These are phyloP conservation scores for Ceryle rudis DNA, from an alignment of 2,797 vertebrate species.

Conservation along the genomic window DNA sequence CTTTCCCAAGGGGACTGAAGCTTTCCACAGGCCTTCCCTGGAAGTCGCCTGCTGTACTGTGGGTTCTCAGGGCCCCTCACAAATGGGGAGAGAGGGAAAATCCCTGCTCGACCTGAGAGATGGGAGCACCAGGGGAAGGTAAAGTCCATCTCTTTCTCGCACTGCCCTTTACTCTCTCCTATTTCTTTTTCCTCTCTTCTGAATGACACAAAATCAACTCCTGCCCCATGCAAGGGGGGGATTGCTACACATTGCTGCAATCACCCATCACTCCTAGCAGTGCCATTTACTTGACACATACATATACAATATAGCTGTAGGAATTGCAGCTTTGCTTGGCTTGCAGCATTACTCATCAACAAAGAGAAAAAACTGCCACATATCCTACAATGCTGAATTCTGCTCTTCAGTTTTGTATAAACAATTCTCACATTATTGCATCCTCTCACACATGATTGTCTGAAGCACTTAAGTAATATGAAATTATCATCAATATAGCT, in stretches of 20 bases:
- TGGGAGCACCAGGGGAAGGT: neutral
- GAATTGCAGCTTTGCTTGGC: constrained; percentile 59
- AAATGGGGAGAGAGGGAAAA: neutral
- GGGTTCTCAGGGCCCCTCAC: neutral
- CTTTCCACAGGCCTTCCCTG: neutral
- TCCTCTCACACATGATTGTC: constrained; percentile 59
- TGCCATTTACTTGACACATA: constrained; percentile 36
- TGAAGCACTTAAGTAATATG: constrained; percentile 65
- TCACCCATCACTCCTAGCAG: constrained; percentile 3
- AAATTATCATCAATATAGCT: constrained; percentile 56
- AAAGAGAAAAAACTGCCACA: constrained; percentile 12
- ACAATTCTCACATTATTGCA: constrained; percentile 67
- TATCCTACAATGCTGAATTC: constrained; percentile 53
- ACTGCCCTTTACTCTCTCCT: neutral
- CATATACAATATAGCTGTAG: constrained; percentile 12
- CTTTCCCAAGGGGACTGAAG: neutral
- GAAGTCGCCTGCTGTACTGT: neutral
- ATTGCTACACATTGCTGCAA: neutral
- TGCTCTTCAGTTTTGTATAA: constrained; percentile 59
- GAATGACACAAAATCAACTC: constrained; percentile 19
- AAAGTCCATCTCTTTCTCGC: neutral
- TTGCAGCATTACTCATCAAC: constrained; percentile 39
- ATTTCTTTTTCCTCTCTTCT: constrained; percentile 12
- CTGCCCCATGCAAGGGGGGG: neutral
- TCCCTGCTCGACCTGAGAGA: neutral